These are phyloP conservation scores for Calliphora vicina DNA, from an alignment of 1,140 invertebrate species.

Conservation along the genomic window DNA sequence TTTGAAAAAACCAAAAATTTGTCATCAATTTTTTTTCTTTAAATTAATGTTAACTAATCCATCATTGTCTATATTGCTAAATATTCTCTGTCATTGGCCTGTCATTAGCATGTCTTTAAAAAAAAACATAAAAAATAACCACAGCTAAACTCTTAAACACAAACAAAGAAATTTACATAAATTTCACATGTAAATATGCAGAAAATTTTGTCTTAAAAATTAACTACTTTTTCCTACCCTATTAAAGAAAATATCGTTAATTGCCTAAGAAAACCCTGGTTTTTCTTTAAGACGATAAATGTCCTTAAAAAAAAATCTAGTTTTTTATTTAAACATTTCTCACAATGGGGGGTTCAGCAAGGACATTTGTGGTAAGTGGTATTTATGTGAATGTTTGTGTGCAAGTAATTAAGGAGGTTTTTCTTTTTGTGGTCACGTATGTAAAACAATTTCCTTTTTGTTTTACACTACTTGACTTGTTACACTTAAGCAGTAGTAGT, in stretches of 20 bases:
- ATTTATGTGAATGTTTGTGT: neutral
- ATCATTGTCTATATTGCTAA: no score
- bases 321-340: neutral
- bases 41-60: no score
- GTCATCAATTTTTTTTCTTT: no score
- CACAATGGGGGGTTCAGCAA: neutral
- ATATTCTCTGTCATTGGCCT: no score
- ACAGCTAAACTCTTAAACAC: no score
- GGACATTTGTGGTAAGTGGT: neutral
- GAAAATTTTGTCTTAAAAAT: neutral
- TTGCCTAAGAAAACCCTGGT: neutral
- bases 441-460: neutral
- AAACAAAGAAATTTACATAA: neutral
- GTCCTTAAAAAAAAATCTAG: neutral
- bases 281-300: neutral
- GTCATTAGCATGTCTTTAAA: no score
- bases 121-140: no score
- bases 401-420: neutral
- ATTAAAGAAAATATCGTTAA: neutral
- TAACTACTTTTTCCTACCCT: neutral
- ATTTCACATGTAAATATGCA: neutral
- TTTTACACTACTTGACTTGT: neutral
- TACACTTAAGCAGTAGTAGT: neutral
- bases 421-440: neutral
- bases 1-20: no score